Base-by-base conservation (phyloP, 2,888 invertebrate species). In the Drosophila demipolita region DNA sequence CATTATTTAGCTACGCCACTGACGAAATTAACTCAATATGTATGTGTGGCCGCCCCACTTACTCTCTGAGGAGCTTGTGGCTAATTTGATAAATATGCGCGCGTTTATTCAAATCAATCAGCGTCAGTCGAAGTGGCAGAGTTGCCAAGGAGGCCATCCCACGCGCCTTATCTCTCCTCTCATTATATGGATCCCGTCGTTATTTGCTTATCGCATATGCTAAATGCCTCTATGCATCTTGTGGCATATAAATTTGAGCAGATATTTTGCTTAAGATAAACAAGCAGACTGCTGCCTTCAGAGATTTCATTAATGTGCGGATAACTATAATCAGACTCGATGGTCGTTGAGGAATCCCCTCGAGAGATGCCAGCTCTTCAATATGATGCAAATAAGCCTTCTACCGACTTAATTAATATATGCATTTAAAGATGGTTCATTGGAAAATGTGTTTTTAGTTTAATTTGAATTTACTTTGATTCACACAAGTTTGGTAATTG, bases 41-140 rank as follows among this genome's bases (percentile, higher is more conserved):
- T 70, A 35, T 53, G 62, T 64, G n/a, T 61, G 64, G 35, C 36
- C 48, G 54, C 29, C 57, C 52, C 69, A 64, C 58, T 57, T 38
- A 40, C 63, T 52, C 67, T 70, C 55, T 38, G 69, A 66, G 80
- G 60, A 66, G 74, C 78, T 78, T 87, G 90, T 65, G 80, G 83
- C 77, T 89, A 88, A 89, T 89, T 89, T 90, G 91, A 89, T 88
- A 90, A 89, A 89, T 86, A 87, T 74, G 90, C 83, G 73, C 84
- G 80, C 83, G 80, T 86, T 90, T 83, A 89, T 90, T 90, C 86
- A 89, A 90, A 89, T 90, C 91, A 90, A 90, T 89, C 90, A 90
- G 90, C 83, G 85, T 82, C 80, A 82, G 87, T 66, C 64, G 66
- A 70, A 75, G 66, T 64, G 70, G 57, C 36, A 49, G 38, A 11